These are phyloP conservation scores for Lasioglossum villosulum DNA, from an alignment of 2,888 invertebrate genomes.

Conservation along the genomic window DNA sequence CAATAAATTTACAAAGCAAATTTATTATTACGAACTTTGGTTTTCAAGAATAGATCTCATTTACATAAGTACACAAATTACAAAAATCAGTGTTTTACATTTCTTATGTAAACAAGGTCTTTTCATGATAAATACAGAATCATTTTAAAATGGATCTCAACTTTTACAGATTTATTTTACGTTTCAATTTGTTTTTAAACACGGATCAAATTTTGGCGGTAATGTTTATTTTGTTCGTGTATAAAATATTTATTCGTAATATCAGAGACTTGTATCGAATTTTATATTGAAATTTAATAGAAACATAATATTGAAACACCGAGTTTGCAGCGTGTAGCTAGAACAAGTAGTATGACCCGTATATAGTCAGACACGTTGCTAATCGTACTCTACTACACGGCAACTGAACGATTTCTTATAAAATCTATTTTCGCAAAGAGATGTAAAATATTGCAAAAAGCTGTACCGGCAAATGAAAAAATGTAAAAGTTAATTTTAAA, in stretches of 20 bases:
- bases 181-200: background rate
- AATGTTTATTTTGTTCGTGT: background rate
- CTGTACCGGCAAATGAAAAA: background rate
- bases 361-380: background rate
- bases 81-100: background rate
- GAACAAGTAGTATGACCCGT: background rate
- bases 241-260: background rate
- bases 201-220: background rate
- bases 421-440: background rate
- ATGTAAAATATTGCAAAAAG: background rate
- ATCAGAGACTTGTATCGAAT: background rate
- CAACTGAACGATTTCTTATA: background rate
- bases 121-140: background rate
- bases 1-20: background rate
- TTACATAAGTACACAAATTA: background rate
- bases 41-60: background rate
- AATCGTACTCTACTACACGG: background rate
- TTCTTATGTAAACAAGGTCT: background rate
- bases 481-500: background rate
- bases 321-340: too few species aligned
- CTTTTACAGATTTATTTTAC: background rate
- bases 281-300: background rate
- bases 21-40: background rate
- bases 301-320: background rate
- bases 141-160: background rate